These are phyloP conservation scores for Panthera uncia DNA, from an alignment of 2,113 vertebrate species.

Conservation along the genomic window DNA sequence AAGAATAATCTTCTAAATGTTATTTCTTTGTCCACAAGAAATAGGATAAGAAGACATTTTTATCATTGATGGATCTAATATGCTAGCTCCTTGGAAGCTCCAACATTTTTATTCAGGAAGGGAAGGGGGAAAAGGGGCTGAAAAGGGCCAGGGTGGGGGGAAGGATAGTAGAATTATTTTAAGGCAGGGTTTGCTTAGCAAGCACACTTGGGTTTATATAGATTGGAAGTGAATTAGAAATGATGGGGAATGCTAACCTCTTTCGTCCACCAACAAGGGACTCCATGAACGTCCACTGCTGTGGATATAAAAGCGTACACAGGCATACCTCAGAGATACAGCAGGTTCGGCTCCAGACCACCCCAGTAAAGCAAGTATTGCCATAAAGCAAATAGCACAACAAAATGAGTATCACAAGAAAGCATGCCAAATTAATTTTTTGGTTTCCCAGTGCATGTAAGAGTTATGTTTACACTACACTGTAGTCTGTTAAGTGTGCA, in stretches of 20 bases:
- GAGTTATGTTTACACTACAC: neutral
- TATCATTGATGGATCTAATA: neutral
- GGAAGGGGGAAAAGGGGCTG: neutral
- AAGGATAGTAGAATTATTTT: neutral
- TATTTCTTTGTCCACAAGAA: slow-evolving; percentile 27
- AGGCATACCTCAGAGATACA: neutral
- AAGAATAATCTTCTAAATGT: slow-evolving; percentile 44
- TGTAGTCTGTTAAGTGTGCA: neutral
- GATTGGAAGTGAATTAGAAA: neutral
- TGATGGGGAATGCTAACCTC: neutral
- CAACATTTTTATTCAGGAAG: neutral
- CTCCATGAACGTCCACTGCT: neutral
- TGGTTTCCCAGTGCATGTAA: neutral
- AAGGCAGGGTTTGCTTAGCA: neutral
- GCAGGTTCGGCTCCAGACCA: neutral
- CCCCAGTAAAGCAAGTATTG: neutral
- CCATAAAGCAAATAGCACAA: neutral
- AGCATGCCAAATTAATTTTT: neutral
- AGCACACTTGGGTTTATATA: neutral
- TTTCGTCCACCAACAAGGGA: neutral
- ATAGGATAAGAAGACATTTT: neutral
- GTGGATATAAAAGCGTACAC: neutral
- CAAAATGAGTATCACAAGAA: neutral
- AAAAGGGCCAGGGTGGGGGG: neutral
- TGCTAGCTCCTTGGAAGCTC: neutral